phyloP scores from a whole-genome alignment of 2,888 invertebrate genomes.

The Yponomeuta plumbellus region DNA sequence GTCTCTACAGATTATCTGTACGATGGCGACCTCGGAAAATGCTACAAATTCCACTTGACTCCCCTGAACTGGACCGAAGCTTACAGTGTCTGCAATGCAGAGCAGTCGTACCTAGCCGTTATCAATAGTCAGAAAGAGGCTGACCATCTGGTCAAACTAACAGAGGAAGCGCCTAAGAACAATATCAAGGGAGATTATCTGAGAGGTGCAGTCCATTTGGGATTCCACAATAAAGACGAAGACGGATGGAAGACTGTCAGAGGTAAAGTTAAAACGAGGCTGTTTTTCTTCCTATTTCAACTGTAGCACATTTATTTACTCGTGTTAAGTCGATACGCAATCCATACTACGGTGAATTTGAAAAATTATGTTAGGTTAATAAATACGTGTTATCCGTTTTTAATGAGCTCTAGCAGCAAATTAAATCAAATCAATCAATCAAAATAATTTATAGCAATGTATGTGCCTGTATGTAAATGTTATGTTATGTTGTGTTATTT shows the following conservation, averaged over 20 bases:
- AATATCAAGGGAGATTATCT: slow-evolving; percentile 32
- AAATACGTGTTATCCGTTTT: too few species aligned
- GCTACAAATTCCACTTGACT: slow-evolving; percentile 52
- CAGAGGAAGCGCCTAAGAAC: slow-evolving; percentile 35
- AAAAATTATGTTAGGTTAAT: too few species aligned
- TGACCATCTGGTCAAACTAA: slow-evolving; percentile 36
- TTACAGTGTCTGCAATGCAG: slow-evolving; percentile 41
- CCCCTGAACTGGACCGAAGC: slow-evolving; percentile 54
- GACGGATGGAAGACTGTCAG: slow-evolving; percentile 40
- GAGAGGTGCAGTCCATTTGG: slow-evolving; percentile 24
- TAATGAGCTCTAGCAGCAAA: too few species aligned
- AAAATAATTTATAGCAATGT: too few species aligned
- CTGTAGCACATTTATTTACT: too few species aligned
- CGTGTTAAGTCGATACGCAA: too few species aligned
- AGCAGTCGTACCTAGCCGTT: slow-evolving; percentile 49
- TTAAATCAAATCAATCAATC: too few species aligned
- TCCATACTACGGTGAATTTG: too few species aligned
- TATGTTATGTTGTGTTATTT: too few species aligned
- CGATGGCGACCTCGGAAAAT: slow-evolving; percentile 36
- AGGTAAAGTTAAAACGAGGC: slow-evolving; percentile 31
- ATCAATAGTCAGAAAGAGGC: slow-evolving; percentile 46
- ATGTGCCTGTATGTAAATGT: too few species aligned
- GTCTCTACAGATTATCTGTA: slow-evolving; percentile 42
- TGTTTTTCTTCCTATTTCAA: too few species aligned
- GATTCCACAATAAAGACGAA: slow-evolving; percentile 29